Evolutionary conservation across 1,140 invertebrate species (phyloP).

Genomic region (Cydia strobilella): DNA sequence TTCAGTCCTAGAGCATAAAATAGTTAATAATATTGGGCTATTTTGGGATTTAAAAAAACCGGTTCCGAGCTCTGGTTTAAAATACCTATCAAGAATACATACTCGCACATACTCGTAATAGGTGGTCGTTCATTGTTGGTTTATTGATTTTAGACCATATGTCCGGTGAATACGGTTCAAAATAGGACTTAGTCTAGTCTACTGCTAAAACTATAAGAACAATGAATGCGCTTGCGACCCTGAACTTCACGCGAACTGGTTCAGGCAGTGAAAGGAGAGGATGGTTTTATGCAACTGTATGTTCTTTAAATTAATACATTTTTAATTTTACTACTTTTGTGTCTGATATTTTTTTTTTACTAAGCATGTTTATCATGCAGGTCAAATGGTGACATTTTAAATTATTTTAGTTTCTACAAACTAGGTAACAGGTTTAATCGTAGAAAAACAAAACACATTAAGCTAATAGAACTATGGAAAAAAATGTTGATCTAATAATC

Average conservation of each 20-base stretch:
- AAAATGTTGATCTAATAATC: neutral
- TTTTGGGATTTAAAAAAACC: too few species aligned
- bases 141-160: neutral
- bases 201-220: conserved; percentile 1
- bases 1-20: too few species aligned
- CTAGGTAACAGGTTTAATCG: too few species aligned
- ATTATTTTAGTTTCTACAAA: too few species aligned
- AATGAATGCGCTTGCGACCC: conserved; percentile 19
- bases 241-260: conserved; percentile 34
- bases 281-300: neutral
- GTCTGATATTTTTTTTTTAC: neutral
- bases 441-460: too few species aligned
- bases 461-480: too few species aligned
- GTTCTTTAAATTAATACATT: neutral
- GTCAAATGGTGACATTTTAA: too few species aligned
- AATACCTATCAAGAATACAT: neutral
- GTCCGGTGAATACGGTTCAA: neutral
- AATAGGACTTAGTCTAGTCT: neutral
- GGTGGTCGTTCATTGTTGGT: neutral
- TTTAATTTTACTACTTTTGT: neutral
- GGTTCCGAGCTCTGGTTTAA: too few species aligned
- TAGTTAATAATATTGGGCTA: too few species aligned
- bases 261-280: conserved; percentile 26
- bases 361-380: neutral
- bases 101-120: neutral